Base-by-base conservation (phyloP, 2,113 vertebrate genomes). In the Lonchura striata region DNA sequence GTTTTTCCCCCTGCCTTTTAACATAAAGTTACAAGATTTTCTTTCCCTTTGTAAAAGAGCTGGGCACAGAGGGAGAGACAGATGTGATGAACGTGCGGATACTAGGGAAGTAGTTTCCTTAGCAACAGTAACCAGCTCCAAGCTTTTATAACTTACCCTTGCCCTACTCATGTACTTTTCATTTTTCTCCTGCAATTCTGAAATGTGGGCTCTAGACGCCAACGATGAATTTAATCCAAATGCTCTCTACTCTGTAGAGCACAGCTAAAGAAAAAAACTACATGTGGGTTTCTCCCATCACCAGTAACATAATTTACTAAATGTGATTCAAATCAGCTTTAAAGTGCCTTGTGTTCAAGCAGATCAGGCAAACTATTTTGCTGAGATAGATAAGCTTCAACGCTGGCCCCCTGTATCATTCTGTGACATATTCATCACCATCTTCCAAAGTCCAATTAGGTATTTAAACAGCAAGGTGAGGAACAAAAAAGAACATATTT, bases 71-170 rank as follows among this genome's bases (percentile, higher is more conserved):
- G 89, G 91, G 94, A 95, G 81, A 93, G 88, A 96, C 80, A 97
- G 95, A 96, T 94, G 96, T 93, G 88, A 94, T 96, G 95, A 97
- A 97, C 16, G 21, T 94, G 90, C 63, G 8, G 89, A 82, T 96
- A 94, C 91, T 92, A 97, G 92, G 94, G 94, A 98, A 97, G 92
- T 90, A 74, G 98, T 98, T 97, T 97, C 98, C 96, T 96, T 98
- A 97, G 98, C 98, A 98, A 98, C 97, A 57, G 92, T 71, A 97
- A 97, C 96, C 95, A 97, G 64, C 95, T 92, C 89, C 90, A 95
- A 92, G 97, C 87, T 89, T 95, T 96, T 94, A 64, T 94, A 97
- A 90, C 35, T 90, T 95, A 96, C 68, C 74, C 66, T 96, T 90
- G 85, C 88, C 79, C 96, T 94, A 94, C 76, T 89, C 94, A 85